phyloP scores from a whole-genome alignment of 1,140 invertebrate species.

The Oncopeltus fasciatus region DNA sequence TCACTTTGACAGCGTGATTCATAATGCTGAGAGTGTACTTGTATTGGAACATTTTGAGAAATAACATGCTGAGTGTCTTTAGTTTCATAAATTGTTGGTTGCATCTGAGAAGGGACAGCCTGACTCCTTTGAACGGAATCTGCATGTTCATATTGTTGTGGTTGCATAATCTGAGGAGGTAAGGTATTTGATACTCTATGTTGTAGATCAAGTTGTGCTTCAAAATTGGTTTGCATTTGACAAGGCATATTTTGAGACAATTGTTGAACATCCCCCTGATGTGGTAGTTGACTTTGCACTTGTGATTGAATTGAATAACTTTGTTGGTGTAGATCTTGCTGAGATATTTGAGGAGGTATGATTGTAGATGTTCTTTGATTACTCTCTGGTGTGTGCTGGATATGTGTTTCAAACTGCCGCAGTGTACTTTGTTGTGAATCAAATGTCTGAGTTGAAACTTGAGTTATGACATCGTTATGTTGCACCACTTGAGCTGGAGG shows the following conservation, averaged over 20 bases:
- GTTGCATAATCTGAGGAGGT: neutral
- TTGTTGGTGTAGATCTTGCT: neutral
- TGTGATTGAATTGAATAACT: no score
- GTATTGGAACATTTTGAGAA: neutral
- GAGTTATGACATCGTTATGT: no score
- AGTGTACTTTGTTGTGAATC: no score
- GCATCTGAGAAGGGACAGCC: neutral
- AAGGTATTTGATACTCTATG: neutral
- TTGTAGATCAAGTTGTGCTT: neutral
- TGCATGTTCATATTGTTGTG: neutral
- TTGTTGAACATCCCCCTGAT: no score
- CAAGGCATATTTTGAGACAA: no score
- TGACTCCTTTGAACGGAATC: neutral
- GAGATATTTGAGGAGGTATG: neutral
- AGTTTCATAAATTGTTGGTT: neutral
- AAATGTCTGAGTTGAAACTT: no score
- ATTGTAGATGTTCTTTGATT: neutral
- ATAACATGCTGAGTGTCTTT: neutral
- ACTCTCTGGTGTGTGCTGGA: no score
- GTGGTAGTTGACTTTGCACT: no score
- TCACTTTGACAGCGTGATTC: neutral
- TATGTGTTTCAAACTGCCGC: no score
- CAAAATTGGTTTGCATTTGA: no score
- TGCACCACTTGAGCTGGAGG: no score
- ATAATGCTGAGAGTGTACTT: neutral